Percentiles rank a stretch among this genome's conserved stretches.
Evolutionary conservation across 2,113 vertebrate species (phyloP).

Genomic region (Chiloscyllium plagiosum): DNA sequence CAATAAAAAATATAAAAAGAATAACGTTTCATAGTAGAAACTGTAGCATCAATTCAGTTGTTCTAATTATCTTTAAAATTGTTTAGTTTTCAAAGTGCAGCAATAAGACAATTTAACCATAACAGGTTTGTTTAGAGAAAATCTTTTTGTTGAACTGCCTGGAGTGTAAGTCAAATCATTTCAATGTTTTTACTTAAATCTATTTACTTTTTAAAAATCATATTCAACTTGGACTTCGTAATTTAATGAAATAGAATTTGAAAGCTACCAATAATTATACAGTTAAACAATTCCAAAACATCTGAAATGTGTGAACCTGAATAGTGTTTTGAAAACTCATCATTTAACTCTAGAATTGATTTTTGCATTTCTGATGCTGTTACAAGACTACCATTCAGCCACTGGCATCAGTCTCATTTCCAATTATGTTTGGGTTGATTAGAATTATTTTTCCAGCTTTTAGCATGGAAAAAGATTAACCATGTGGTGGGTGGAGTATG

Average conservation of each 20-base stretch:
- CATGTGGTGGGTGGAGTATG: neutral
- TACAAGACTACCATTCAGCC: neutral
- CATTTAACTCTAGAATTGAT: neutral
- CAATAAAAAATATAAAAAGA: neutral
- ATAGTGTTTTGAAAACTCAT: neutral
- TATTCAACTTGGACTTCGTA: neutral
- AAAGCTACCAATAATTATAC: neutral
- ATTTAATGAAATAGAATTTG: neutral
- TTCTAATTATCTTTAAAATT: neutral
- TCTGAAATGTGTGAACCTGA: neutral
- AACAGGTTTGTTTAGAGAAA: neutral
- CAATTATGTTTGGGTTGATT: neutral
- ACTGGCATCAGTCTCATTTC: neutral
- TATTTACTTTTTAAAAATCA: neutral
- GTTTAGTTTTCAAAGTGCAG: neutral
- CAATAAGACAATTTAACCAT: neutral
- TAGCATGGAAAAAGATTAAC: neutral
- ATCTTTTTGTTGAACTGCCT: neutral
- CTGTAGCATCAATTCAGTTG: neutral
- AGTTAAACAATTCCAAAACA: neutral
- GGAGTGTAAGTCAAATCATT: neutral
- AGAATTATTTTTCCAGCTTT: neutral
- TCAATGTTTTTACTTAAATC: neutral
- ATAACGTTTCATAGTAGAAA: neutral
- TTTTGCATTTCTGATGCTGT: neutral